Evolutionary conservation across 2,888 invertebrate species (phyloP).

Genomic region (Drosophila neotestacea): DNA sequence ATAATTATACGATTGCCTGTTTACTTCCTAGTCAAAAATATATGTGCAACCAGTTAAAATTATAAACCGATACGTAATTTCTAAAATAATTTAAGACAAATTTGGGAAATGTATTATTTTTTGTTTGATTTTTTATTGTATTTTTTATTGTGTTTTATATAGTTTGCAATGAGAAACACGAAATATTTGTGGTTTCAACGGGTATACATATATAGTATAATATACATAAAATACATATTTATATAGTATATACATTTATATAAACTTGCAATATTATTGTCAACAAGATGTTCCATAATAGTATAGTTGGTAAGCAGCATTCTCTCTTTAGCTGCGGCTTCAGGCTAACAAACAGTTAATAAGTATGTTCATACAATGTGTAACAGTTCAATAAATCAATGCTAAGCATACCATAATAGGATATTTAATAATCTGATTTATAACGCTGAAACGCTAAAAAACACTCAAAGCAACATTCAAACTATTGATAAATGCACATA

Average conservation of each 20-base stretch:
- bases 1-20: background rate
- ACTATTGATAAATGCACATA: conserved; percentile 59
- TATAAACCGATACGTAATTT: background rate
- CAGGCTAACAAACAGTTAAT: conserved; percentile 45
- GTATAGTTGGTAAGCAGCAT: conserved; percentile 46
- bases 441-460: conserved; percentile 33
- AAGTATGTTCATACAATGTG: conserved; percentile 49
- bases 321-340: conserved; percentile 56
- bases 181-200: conserved; percentile 47
- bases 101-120: background rate
- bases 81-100: too few relatives aligned
- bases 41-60: conserved; percentile 5
- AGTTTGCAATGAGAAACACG: conserved; percentile 36
- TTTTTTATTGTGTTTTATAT: conserved; percentile 41
- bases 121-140: conserved; percentile 9
- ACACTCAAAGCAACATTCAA: conserved; percentile 70
- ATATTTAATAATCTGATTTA: conserved; percentile 4
- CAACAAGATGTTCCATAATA: conserved; percentile 75
- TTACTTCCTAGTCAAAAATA: conserved; percentile 1
- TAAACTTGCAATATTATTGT: conserved; percentile 76
- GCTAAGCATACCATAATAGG: conserved; percentile 20
- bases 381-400: conserved; percentile 67
- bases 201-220: conserved; percentile 45
- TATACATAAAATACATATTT: conserved; percentile 53
- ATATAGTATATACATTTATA: conserved; percentile 43